These are phyloP conservation scores for Plebejus anna DNA, from an alignment of 2,888 invertebrate genomes.

Conservation along the genomic window DNA sequence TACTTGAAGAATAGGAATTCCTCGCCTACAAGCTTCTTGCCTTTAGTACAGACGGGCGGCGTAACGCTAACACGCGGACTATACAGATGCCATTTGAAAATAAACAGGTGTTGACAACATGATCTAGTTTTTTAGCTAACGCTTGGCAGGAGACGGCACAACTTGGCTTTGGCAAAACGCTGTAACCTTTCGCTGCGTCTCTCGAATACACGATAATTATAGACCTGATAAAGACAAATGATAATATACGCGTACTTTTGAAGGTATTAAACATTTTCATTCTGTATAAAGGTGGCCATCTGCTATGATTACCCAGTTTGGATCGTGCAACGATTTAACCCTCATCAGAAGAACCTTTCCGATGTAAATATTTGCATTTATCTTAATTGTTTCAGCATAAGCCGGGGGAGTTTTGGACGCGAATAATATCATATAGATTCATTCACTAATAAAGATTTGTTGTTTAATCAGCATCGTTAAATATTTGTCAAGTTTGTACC, in stretches of 20 bases:
- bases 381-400: conserved; percentile 76
- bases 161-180: conserved; percentile 34
- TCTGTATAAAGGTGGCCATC: conserved; percentile 26
- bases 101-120: conserved; percentile 33
- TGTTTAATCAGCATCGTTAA: conserved; percentile 28
- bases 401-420: conserved; percentile 51
- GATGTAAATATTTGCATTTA: conserved; percentile 51
- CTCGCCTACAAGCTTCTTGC: not conserved
- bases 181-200: conserved; percentile 33
- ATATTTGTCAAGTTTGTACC: conserved; percentile 34
- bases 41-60: not conserved
- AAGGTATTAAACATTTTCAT: conserved; percentile 10
- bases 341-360: conserved; percentile 26
- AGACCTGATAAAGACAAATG: not conserved
- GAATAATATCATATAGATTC: conserved; percentile 23
- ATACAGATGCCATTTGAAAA: conserved; percentile 26
- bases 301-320: conserved; percentile 19
- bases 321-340: conserved; percentile 10
- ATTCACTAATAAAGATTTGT: conserved; percentile 24
- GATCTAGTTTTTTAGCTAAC: conserved; percentile 32
- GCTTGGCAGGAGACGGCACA: conserved; percentile 35
- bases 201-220: conserved; percentile 8
- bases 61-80: conserved; percentile 28
- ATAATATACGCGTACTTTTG: not conserved
- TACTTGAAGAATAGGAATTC: not conserved